Conservation (phyloP, 2,888 invertebrate species). For the Dinocampus coccinellae region DNA sequence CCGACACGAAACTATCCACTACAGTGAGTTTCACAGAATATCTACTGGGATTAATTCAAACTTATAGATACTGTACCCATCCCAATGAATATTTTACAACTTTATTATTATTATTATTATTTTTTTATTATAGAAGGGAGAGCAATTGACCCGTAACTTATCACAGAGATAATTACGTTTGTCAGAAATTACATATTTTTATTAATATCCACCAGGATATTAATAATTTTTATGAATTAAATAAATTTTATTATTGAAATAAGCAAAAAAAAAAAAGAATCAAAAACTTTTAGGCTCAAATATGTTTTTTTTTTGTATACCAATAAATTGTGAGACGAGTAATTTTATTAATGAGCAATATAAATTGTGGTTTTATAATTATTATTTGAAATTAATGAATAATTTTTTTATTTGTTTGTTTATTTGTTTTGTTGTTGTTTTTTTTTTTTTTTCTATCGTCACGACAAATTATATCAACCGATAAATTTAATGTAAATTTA, state of each 20-base stretch:
- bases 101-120: no score
- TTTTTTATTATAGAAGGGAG: slow-evolving; percentile 32
- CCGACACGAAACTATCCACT: not conserved
- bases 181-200: not conserved
- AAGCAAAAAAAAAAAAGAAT: not conserved
- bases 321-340: no score
- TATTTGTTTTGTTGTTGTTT: no score
- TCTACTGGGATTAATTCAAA: slow-evolving; percentile 5
- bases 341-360: not conserved
- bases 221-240: not conserved
- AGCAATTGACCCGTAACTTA: slow-evolving; percentile 37
- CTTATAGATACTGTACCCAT: not conserved
- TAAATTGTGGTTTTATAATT: not conserved
- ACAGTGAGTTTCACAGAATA: slow-evolving; percentile 5
- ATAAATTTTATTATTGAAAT: not conserved
- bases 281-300: no score
- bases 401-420: no score
- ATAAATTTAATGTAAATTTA: not conserved
- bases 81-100: slow-evolving; percentile 44
- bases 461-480: not conserved
- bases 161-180: not conserved
- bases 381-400: not conserved
- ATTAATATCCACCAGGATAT: slow-evolving; percentile 1
- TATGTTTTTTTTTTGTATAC: no score
- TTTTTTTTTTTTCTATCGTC: no score